phyloP scores from a whole-genome alignment of 2,113 vertebrate species.

The Oncorhynchus clarkii region DNA sequence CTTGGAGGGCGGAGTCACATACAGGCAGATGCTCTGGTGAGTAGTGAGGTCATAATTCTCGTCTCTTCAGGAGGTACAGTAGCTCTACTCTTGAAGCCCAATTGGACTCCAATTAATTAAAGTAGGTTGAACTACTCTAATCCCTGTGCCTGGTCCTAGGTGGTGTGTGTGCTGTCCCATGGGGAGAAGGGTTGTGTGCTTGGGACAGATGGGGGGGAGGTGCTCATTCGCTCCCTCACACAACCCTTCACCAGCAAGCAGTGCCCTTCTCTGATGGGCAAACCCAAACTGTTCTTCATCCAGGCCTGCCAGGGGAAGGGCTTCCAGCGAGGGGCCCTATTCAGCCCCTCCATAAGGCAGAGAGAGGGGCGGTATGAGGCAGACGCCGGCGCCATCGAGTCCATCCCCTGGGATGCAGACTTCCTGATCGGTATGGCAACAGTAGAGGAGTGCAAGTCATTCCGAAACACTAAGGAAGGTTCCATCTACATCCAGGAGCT shows the following conservation, averaged over 20 bases:
- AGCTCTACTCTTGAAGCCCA: too few relatives aligned
- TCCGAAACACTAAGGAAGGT: conserved; percentile 27
- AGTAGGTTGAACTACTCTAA: neutral
- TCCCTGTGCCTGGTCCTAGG: conserved; percentile 36
- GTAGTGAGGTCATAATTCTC: conserved; percentile 37
- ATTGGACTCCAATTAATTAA: too few relatives aligned
- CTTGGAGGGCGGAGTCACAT: conserved; percentile 51
- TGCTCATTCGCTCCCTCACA: conserved; percentile 58
- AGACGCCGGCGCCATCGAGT: neutral
- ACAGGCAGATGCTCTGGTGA: conserved; percentile 75
- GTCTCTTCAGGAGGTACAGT: too few relatives aligned
- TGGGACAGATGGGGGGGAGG: conserved; percentile 57
- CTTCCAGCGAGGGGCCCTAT: neutral
- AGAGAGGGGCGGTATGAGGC: neutral
- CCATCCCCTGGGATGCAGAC: conserved; percentile 58
- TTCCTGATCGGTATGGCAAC: conserved; percentile 70
- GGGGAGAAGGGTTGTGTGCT: conserved; percentile 65
- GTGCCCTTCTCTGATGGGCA: conserved; percentile 63
- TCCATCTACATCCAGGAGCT: conserved; percentile 51
- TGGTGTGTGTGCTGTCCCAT: conserved; percentile 74
- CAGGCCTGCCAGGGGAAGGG: conserved; percentile 66
- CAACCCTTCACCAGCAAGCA: conserved; percentile 64
- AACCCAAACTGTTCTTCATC: conserved; percentile 77
- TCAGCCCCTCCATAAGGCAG: neutral
- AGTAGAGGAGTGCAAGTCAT: conserved; percentile 59